phyloP scores from a whole-genome alignment of 2,888 invertebrate genomes.

The Pantelozetes paolii region DNA sequence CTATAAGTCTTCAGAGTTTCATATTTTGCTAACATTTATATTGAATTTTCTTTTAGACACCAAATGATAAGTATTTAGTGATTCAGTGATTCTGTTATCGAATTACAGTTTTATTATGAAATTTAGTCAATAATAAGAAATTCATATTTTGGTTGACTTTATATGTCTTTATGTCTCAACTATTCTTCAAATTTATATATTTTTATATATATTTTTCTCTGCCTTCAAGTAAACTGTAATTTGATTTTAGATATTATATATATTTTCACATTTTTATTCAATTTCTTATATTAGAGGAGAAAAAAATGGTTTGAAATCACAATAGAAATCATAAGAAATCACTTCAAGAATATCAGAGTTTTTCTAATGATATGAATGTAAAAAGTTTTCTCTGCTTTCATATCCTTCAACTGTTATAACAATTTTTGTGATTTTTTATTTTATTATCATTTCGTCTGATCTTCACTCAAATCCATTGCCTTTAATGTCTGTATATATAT shows the following conservation, averaged over 20 bases:
- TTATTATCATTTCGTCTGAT: not conserved
- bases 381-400: not conserved
- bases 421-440: not conserved
- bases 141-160: not conserved
- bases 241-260: constrained; percentile 9
- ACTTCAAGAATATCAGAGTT: constrained; percentile 23
- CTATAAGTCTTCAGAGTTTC: constrained; percentile 5
- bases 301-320: not conserved
- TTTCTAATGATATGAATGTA: constrained; percentile 28
- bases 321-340: constrained; percentile 14
- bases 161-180: not conserved
- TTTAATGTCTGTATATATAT: constrained; percentile 9
- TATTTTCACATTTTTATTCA: not conserved
- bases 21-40: not conserved
- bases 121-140: not conserved
- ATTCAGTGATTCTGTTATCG: constrained; percentile 12
- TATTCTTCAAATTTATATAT: not conserved
- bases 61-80: constrained; percentile 6
- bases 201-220: not conserved
- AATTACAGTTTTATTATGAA: constrained; percentile 15
- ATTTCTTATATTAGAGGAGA: not conserved
- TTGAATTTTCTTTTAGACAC: not conserved
- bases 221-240: constrained; percentile 22
- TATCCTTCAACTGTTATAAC: not conserved
- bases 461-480: constrained; percentile 4